Base-by-base conservation (phyloP, 2,888 invertebrate species). In the Erebia epiphron region DNA sequence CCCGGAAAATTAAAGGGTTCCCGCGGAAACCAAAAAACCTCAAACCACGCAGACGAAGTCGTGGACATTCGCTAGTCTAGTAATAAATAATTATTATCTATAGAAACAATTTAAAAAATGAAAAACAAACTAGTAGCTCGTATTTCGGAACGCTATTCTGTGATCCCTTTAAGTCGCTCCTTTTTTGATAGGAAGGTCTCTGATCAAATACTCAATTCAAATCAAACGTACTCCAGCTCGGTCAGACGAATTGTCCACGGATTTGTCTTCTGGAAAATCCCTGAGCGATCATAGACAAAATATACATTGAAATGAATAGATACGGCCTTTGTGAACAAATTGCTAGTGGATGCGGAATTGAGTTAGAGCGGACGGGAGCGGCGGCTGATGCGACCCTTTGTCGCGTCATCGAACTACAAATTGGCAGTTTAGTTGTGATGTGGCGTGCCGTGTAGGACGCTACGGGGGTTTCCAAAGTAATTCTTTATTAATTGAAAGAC, bases 391-490 rank as follows among this genome's bases (percentile, higher is more conserved):
- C 80, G 83, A 80, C 83, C 88, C 88, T 90, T 89, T 90, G 89
- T 88, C 84, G 83, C 82, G 79, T 88, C 89, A 88, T 90, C 87
- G 88, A 83, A 85, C 86, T 89, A 84, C 86, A 89, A 91, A 91
- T 91, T 91, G 90, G 84, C 85, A 89, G 88, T 86, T 83, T 81
- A 61, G 50, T 67, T 52, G 60, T 67, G 67, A 67, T 60, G 67
- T 16, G 41, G 21, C 8, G 21, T 16, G 18, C 54, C 46, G 3
- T 60, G n/a, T 41, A 41, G 26, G 26, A 16, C 21, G 21, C 56
- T 21, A 21, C 26, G 11, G 13, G 18, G n/a, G 49, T 49, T 14
- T 49, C 4, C 43, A 16, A 21, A 62, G 18, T 9, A 54, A 10
- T 18, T 54, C 54, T 18, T 9, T 54, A 54, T 54, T 16, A 10